Evolutionary conservation across 2,797 vertebrate species (phyloP), one percentile per base, ranked within the genome.

Genomic region (Denticeps clupeoides): DNA sequence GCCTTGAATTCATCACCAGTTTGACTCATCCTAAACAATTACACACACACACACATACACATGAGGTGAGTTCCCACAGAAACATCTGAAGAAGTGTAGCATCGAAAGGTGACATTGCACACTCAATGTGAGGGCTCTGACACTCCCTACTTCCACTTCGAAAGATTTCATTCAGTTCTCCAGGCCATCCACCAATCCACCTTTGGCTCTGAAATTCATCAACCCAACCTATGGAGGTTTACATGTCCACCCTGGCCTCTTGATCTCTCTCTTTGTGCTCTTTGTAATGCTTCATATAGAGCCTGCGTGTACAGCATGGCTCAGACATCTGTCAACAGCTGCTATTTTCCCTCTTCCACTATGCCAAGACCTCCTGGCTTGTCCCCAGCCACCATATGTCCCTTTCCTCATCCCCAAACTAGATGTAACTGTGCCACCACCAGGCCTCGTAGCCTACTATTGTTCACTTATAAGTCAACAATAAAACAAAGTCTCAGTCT

Each of bases 261-360:
- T 33, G 4, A 37, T 16, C 33, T 31, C 11, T 23, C 15, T 8
- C 64, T 67, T 68, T n/a, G n/a, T n/a, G n/a, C n/a, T 42, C 45
- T 51, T 53, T 32, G 19, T 51, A 29, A 4, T 58, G 62, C 55
- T 61, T 66, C 63, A 55, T 55, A 46, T 55, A 45, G 35, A 43
- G 13, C 23, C 24, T 41, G 56, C 41, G 47, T 41, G 53, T 49
- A 45, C 56, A 42, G 26, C 40, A 5, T 38, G 13, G 7, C 50
- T 55, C 31, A 31, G 64, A 63, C 1, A 49, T 18, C 51, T 15
- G 51, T 60, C 47, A 55, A 53, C 76, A 79, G 74, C 64, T 74
- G 70, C 54, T 37, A 45, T 42, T 67, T 60, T 49, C n/a, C 13
- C 24, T 26, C 11, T 37, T 48, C 43, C 41, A 21, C 40, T 18